Evolutionary conservation across 2,888 invertebrate genomes (phyloP).

Genomic region (Drosophila aldrichi): DNA sequence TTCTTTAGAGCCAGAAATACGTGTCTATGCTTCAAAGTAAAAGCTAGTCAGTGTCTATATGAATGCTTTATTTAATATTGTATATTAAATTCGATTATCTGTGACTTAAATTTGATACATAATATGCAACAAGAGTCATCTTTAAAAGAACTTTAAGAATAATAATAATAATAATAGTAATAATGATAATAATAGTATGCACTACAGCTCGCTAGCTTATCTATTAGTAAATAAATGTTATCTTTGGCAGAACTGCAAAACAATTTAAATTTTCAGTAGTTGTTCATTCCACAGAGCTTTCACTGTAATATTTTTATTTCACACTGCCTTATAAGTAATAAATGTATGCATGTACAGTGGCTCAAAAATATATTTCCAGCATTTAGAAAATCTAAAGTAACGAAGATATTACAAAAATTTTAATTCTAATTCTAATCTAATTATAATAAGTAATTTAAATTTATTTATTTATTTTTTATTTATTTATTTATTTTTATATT

Average conservation of each 20-base stretch:
- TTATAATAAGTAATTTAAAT: too few relatives aligned
- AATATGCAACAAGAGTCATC: not conserved
- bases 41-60: not conserved
- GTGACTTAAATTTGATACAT: not conserved
- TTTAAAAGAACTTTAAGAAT: not conserved
- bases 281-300: not conserved
- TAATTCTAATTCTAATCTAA: too few relatives aligned
- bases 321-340: not conserved
- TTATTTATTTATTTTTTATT: too few relatives aligned
- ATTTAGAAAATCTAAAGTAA: too few relatives aligned
- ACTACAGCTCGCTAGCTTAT: not conserved
- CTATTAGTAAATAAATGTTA: not conserved
- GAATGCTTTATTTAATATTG: not conserved
- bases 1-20: constrained; percentile 8
- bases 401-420: too few relatives aligned
- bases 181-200: not conserved
- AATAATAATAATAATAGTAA: not conserved
- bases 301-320: constrained; percentile 12
- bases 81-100: not conserved
- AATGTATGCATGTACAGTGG: too few relatives aligned
- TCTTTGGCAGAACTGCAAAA: not conserved
- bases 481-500: too few relatives aligned
- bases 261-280: not conserved
- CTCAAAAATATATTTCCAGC: too few relatives aligned
- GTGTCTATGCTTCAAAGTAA: not conserved